Evolutionary conservation across 2,113 vertebrate genomes (phyloP).

Genomic region (Eudyptes chrysolophus): DNA sequence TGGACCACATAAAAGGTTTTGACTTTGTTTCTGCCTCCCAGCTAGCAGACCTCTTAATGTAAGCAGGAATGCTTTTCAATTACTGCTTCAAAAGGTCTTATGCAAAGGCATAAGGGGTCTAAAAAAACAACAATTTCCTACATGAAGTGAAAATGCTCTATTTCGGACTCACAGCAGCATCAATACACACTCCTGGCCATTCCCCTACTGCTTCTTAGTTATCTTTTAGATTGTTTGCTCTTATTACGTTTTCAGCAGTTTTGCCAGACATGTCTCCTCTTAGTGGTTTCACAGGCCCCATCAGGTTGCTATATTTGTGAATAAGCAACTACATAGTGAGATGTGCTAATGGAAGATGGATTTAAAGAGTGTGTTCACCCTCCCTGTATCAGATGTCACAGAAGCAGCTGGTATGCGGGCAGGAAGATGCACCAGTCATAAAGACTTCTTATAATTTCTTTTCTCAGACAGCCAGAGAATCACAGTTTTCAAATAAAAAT

Average conservation of each 20-base stretch:
- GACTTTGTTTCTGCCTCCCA: neutral
- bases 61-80: neutral
- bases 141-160: neutral
- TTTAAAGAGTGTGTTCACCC: neutral
- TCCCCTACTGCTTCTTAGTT: neutral
- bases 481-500: conserved; percentile 29
- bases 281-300: neutral
- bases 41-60: neutral
- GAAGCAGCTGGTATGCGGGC: neutral
- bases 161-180: neutral
- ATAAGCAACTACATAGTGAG: neutral
- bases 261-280: neutral
- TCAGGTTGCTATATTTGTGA: neutral
- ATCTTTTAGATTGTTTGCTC: neutral
- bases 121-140: neutral
- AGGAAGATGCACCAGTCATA: neutral
- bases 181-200: neutral
- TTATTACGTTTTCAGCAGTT: fast-evolving
- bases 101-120: neutral
- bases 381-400: neutral
- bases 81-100: neutral
- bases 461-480: neutral
- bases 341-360: neutral
- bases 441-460: neutral
- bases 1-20: neutral